phyloP scores from a whole-genome alignment of 2,113 vertebrate genomes.

The Heloderma charlesbogerti region DNA sequence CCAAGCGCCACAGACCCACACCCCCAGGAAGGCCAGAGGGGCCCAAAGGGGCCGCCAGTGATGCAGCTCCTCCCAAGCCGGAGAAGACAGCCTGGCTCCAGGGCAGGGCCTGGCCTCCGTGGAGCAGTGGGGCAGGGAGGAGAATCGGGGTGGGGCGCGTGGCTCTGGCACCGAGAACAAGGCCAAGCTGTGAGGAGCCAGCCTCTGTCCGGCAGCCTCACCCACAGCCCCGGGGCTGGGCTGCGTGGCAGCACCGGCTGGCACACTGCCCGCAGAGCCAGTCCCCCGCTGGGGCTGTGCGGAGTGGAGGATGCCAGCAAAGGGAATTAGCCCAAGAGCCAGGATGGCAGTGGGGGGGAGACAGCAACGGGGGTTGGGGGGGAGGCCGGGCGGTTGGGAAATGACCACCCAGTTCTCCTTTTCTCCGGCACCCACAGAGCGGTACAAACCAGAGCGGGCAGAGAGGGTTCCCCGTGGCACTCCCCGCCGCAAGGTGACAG shows the following conservation, averaged over 20 bases:
- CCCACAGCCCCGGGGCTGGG: neutral
- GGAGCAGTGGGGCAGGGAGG: neutral
- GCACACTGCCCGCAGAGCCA: neutral
- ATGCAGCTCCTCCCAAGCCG: neutral
- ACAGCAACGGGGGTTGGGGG: too few species aligned
- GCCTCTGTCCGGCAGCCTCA: neutral
- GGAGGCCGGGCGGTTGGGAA: too few species aligned
- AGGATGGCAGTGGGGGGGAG: neutral
- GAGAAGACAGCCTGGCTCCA: neutral
- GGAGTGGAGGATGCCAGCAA: too few species aligned
- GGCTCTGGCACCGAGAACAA: conserved; percentile 3
- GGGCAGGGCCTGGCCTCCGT: neutral
- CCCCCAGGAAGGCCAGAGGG: rapidly evolving
- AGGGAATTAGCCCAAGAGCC: neutral
- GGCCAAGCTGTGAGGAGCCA: neutral
- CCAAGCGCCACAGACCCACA: neutral
- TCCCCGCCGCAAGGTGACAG: neutral
- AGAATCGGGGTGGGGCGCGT: neutral
- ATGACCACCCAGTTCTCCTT: neutral
- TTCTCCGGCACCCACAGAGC: neutral
- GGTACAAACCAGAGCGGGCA: neutral
- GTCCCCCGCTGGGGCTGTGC: too few species aligned
- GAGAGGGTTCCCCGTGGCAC: neutral
- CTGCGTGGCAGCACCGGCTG: neutral
- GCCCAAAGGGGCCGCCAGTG: neutral